These are phyloP conservation scores for Contarinia nasturtii DNA, from an alignment of 1,140 invertebrate species.

Conservation along the genomic window DNA sequence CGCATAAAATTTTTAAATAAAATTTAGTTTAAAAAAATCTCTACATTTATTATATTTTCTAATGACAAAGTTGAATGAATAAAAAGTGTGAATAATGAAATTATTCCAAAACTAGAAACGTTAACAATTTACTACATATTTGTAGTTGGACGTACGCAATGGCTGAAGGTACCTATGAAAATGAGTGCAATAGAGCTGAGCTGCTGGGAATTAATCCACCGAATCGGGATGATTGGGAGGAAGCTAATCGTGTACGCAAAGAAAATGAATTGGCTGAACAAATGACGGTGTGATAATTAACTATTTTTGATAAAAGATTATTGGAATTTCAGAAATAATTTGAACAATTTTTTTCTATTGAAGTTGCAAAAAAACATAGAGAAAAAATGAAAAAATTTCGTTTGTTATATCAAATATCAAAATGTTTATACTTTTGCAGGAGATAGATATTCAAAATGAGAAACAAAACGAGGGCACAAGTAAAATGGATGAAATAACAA, in stretches of 20 bases:
- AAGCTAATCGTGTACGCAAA: slow-evolving; percentile 15
- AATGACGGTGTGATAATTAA: neutral
- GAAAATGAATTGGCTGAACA: slow-evolving; percentile 10
- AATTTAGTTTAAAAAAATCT: too few species aligned
- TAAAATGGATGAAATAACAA: slow-evolving; percentile 68
- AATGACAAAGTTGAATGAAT: too few species aligned
- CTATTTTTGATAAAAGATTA: slow-evolving; percentile 2
- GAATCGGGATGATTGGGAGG: slow-evolving; percentile 39
- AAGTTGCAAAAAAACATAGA: too few species aligned
- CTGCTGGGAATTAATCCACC: slow-evolving; percentile 45
- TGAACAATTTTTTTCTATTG: too few species aligned
- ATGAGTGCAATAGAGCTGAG: slow-evolving; percentile 53
- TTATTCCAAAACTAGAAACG: too few species aligned
- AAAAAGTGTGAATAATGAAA: too few species aligned
- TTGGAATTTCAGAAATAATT: too few species aligned
- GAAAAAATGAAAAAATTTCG: too few species aligned
- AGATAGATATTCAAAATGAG: slow-evolving; percentile 48
- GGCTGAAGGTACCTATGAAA: slow-evolving; percentile 41
- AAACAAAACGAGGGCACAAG: slow-evolving; percentile 43
- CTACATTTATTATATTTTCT: too few species aligned
- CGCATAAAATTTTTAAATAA: too few species aligned
- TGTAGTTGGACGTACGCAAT: slow-evolving; percentile 13
- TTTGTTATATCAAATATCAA: slow-evolving; percentile 1
- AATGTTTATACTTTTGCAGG: slow-evolving; percentile 26
- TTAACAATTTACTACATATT: too few species aligned